Base-by-base conservation (phyloP, 2,113 vertebrate species). In the Cebus imitator region DNA sequence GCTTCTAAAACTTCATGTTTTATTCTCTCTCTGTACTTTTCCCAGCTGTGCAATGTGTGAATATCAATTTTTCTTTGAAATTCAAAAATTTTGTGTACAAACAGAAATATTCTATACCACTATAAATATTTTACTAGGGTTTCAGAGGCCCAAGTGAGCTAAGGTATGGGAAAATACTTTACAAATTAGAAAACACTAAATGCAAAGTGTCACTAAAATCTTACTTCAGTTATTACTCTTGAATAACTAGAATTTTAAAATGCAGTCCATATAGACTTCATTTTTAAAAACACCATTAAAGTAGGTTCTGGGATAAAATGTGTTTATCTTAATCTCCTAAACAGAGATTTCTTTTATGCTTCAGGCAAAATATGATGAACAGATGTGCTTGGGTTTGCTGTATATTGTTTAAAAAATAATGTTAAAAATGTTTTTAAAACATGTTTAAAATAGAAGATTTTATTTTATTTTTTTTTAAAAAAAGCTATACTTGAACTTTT, bases 201-300 rank as follows among this genome's bases (percentile, higher is more conserved):
- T 85, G 13, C 23, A 58, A 80, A 57, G 11, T 79, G 11, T 95
- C 40, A 57, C 6, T 45, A 35, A 66, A n/a, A 83, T 8, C 11
- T 57, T 45, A 48, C 25, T 58, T 58, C 37, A 61, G 32, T 48
- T 16, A 66, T 73, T 48, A 66, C 20, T 66, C 76, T 79, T 32
- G 21, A 94, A 50, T 96, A 84, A 84, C 13, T 80, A 9, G 30
- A 83, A 80, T 52, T 91, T 94, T 76, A 27, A 94, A 57, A 86
- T 61, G 3, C 12, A 52, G 66, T 57, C 10, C 30, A 58, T 3
- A 75, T 32, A 84, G 13, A 40, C 66, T 72, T 92, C 5, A 61
- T 45, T 93, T 95, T 78, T 35, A 40, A 55, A 94, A 90, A 73
- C 11, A 58, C 0, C 35, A 40, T 64, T 82, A 45, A 90, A 75